Percentiles rank a stretch among this genome's conserved stretches.
Evolutionary conservation across 2,113 vertebrate species (phyloP).

Genomic region (Cygnus buccinator): DNA sequence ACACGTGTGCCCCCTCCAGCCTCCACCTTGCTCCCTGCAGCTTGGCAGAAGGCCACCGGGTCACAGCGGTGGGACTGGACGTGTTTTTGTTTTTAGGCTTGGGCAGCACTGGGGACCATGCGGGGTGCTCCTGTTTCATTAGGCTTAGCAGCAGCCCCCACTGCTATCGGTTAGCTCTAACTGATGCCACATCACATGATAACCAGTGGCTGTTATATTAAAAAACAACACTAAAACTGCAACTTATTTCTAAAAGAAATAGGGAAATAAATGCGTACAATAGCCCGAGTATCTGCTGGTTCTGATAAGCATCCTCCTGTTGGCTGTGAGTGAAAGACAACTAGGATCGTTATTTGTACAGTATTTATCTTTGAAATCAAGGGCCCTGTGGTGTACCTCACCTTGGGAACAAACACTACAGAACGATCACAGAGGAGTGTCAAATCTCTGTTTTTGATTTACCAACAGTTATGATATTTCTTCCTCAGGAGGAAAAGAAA

Average conservation of each 20-base stretch:
- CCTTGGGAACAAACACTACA: conserved; percentile 76
- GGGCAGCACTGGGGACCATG: neutral
- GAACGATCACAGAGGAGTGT: conserved; percentile 71
- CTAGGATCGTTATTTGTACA: conserved; percentile 83
- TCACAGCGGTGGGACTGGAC: neutral
- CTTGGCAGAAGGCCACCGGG: neutral
- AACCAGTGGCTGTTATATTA: conserved; percentile 32
- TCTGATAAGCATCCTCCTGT: conserved; percentile 87
- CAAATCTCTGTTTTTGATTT: conserved; percentile 76
- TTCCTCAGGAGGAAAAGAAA: conserved; percentile 67
- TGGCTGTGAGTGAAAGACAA: conserved; percentile 88
- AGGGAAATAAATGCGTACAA: conserved; percentile 83
- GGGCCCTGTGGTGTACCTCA: conserved; percentile 81
- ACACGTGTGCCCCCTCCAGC: conserved; percentile 13
- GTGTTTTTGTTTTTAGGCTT: conserved; percentile 48
- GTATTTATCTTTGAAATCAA: conserved; percentile 89
- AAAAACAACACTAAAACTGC: conserved; percentile 40
- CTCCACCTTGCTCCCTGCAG: neutral
- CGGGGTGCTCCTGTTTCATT: conserved; percentile 35
- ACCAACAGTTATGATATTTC: conserved; percentile 68
- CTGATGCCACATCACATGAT: conserved; percentile 19
- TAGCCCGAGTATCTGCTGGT: conserved; percentile 78
- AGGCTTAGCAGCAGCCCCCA: conserved; percentile 59
- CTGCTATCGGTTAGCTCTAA: conserved; percentile 54
- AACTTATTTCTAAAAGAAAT: conserved; percentile 77